These are phyloP conservation scores for Hedya salicella DNA, from an alignment of 2,888 invertebrate species.

Conservation along the genomic window DNA sequence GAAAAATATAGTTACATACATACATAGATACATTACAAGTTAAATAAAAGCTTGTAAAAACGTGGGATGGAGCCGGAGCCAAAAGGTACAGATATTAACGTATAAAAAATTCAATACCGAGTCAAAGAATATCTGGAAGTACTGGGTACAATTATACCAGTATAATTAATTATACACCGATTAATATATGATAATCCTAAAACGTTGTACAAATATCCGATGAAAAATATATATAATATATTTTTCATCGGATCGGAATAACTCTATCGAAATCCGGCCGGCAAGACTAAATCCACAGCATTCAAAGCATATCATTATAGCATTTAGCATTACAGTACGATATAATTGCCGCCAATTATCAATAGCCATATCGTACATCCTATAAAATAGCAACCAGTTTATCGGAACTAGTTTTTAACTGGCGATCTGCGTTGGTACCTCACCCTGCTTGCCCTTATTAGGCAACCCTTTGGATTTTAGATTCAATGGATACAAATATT, in stretches of 20 bases:
- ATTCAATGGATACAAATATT: constrained; percentile 41
- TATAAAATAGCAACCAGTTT: constrained; percentile 28
- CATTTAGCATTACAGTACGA: constrained; percentile 23
- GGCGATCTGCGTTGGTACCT: constrained; percentile 13
- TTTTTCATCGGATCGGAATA: constrained; percentile 17
- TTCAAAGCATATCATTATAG: constrained; percentile 21
- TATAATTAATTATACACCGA: constrained; percentile 14
- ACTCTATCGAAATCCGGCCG: background rate
- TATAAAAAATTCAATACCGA: constrained; percentile 1
- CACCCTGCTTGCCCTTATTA: constrained; percentile 40
- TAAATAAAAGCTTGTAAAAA: constrained; percentile 3
- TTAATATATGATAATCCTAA: constrained; percentile 31
- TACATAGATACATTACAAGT: too few relatives aligned
- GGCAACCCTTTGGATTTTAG: constrained; percentile 40
- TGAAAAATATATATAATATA: background rate
- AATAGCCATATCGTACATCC: constrained; percentile 11
- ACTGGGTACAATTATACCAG: constrained; percentile 17
- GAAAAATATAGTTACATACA: too few relatives aligned
- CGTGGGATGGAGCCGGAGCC: constrained; percentile 15
- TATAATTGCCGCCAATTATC: constrained; percentile 23
- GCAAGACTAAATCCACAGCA: constrained; percentile 11
- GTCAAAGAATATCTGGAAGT: constrained; percentile 1
- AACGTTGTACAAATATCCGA: constrained; percentile 16
- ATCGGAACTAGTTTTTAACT: constrained; percentile 23
- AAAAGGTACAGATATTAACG: constrained; percentile 11